Percentiles rank a stretch among this genome's conserved stretches.
These are phyloP conservation scores for Scalopus aquaticus DNA, from an alignment of 2,113 vertebrate species.

Conservation along the genomic window DNA sequence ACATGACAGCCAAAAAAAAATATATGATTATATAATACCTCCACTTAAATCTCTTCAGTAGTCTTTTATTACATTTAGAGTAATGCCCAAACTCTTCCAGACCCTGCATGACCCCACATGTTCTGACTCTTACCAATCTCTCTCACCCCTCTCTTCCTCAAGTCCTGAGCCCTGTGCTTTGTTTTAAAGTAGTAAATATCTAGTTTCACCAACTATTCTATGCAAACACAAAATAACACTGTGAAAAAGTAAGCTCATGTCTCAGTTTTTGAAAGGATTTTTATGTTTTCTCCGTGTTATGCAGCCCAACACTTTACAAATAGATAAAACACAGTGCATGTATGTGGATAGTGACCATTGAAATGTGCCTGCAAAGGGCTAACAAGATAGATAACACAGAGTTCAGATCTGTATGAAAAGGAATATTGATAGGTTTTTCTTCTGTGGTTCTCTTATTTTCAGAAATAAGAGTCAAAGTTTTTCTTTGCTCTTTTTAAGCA, in stretches of 20 bases:
- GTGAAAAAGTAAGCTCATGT: neutral
- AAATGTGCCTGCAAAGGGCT: neutral
- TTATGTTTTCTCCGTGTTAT: neutral
- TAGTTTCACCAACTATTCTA: neutral
- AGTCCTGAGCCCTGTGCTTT: neutral
- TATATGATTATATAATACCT: neutral
- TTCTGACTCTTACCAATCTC: neutral
- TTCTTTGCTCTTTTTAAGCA: conserved; percentile 17
- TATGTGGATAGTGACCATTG: neutral
- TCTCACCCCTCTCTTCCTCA: neutral
- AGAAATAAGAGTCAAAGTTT: neutral
- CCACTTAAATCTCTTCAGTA: conserved; percentile 3
- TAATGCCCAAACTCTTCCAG: conserved; percentile 33
- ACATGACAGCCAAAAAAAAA: conserved; percentile 39
- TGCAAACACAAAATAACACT: conserved; percentile 7
- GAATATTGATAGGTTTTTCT: neutral
- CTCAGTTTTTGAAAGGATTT: neutral
- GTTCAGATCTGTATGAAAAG: neutral
- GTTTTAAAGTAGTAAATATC: neutral
- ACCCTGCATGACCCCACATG: neutral
- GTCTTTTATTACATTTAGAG: neutral
- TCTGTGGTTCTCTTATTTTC: neutral
- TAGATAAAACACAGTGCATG: neutral
- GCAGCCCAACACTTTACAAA: neutral
- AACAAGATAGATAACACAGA: neutral